These are phyloP conservation scores for Lycocerus yunnanus DNA, from an alignment of 2,888 invertebrate species.

Conservation along the genomic window DNA sequence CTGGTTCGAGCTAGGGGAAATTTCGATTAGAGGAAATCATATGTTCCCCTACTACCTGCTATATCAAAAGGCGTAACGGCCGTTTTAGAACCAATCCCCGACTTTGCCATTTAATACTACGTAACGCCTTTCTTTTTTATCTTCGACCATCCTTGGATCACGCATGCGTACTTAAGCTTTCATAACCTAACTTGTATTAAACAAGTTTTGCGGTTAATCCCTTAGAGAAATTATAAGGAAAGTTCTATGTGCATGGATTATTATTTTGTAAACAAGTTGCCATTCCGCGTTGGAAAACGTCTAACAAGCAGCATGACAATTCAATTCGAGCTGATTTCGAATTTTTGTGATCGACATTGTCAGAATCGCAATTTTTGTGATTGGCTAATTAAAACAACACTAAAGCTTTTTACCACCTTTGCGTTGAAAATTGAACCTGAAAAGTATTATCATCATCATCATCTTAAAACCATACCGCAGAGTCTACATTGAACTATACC, in stretches of 20 bases:
- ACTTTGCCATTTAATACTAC: conserved; percentile 49
- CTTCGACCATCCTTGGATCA: conserved; percentile 35
- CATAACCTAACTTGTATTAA: conserved; percentile 1
- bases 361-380: neutral
- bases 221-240: conserved; percentile 35
- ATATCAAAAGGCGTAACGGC: conserved; percentile 29
- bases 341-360: neutral
- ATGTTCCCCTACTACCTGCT: conserved; percentile 53
- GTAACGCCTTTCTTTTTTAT: conserved; percentile 48
- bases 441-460: too few species aligned
- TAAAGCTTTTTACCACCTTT: too few species aligned
- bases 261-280: conserved; percentile 55
- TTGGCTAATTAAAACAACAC: too few species aligned
- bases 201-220: conserved; percentile 33
- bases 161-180: conserved; percentile 41
- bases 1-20: conserved; percentile 54
- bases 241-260: conserved; percentile 36
- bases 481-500: neutral
- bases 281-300: neutral
- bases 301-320: neutral
- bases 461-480: neutral
- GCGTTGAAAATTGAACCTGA: too few species aligned
- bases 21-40: conserved; percentile 46
- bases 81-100: conserved; percentile 42
- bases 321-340: neutral